Evolutionary conservation across 2,113 vertebrate genomes (phyloP), one percentile per base, ranked within the genome.

Genomic region (Choloepus hoffmanni): DNA sequence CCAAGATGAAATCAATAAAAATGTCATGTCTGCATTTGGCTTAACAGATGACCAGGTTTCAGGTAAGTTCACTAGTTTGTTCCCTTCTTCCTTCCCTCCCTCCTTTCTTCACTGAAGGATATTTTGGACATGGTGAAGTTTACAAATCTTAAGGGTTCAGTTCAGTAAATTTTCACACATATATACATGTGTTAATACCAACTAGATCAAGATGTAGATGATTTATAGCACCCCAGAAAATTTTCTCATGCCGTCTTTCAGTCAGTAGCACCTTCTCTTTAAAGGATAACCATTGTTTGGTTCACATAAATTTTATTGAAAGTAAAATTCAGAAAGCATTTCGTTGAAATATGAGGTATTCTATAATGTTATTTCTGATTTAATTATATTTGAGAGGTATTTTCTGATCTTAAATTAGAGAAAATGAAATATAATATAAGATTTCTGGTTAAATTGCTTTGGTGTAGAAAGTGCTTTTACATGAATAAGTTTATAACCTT

Each of bases 1-100:
- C 98, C 99, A 99, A 98, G 99, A 99, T 92, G 99, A 99, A 98
- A 99, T 99, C 98, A 99, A 97, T 98, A 99, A 99, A 99, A 99
- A 99, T 97, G 99, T 99, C 96, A 99, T 99, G 98, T 99, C 99
- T 73, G 99, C 99, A 0, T 99, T 99, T 95, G 99, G 99, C 93
- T 98, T 99, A 97, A 99, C 99, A 84, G 99, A 99, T 97, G 99
- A 99, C 97, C 99, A 99, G 96, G 98, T 98, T 97, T 98, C 99
- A 98, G 99, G 99, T 99, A 99, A 95, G 90, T 30, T 1, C 77
- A 83, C 55, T 4, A 8, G 19, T 90, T 53, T 92, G 62, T 58
- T 86, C 43, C 33, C 5, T 83, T 9, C 15, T 87, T 21, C 45
- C 7, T 62, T 63, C 7, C 16, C 24, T 55, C 7, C 9, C 68